Evolutionary conservation across 2,113 vertebrate genomes (phyloP).

Genomic region (Takifugu bimaculatus): DNA sequence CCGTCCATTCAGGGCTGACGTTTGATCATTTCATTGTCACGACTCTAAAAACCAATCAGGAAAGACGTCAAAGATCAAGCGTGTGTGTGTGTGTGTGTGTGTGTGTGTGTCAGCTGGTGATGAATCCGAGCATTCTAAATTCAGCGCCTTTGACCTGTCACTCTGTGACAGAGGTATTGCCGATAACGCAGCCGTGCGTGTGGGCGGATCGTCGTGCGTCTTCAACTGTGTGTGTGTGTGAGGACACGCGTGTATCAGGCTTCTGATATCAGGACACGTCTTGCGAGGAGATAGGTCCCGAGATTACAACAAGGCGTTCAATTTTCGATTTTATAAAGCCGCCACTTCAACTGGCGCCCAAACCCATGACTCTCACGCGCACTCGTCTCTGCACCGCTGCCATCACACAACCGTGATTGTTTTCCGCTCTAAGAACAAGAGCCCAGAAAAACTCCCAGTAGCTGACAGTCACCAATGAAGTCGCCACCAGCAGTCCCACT

Average conservation of each 20-base stretch:
- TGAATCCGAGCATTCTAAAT: conserved; percentile 32
- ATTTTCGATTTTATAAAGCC: conserved; percentile 52
- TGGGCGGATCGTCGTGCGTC: conserved; percentile 4
- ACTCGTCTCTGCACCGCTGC: not conserved
- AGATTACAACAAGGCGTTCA: conserved; percentile 59
- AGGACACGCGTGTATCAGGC: conserved; percentile 16
- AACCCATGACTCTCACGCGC: not conserved
- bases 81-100: not conserved
- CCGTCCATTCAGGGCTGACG: conserved; percentile 20
- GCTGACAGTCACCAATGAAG: conserved; percentile 2
- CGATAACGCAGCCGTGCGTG: conserved; percentile 35
- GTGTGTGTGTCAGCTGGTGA: not conserved
- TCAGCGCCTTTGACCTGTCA: conserved; percentile 47
- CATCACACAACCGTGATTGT: not conserved
- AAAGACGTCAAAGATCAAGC: conserved; percentile 27
- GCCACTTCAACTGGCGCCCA: not conserved
- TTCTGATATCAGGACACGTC: conserved; percentile 33
- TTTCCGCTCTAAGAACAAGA: not conserved
- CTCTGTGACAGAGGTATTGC: conserved; percentile 32
- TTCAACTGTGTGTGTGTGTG: conserved; percentile 14
- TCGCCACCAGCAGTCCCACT: conserved; percentile 2
- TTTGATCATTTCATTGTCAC: conserved; percentile 20
- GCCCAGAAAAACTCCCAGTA: conserved; percentile 8
- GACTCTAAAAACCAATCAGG: conserved; percentile 5
- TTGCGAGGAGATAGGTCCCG: conserved; percentile 37